phyloP scores from a whole-genome alignment of 1,140 invertebrate species.

The Limonius californicus region DNA sequence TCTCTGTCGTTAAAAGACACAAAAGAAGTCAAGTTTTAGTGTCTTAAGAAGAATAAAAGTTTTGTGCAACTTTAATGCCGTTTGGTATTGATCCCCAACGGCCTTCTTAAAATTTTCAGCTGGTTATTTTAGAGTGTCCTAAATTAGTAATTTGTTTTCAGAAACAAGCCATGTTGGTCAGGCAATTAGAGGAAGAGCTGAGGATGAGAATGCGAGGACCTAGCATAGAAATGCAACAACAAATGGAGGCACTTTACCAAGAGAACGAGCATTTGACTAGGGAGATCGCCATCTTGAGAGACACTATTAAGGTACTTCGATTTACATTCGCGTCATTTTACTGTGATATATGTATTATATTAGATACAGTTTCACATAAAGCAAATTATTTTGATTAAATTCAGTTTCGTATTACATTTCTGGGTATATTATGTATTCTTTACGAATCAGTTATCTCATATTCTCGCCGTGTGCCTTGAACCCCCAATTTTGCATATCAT shows the following conservation, averaged over 20 bases:
- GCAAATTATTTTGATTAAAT: too few species aligned
- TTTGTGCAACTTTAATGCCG: background rate
- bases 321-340: background rate
- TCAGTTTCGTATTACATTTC: too few species aligned
- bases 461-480: too few species aligned
- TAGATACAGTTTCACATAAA: too few species aligned
- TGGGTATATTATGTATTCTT: too few species aligned
- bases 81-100: background rate
- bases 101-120: background rate
- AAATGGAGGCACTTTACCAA: slow-evolving; percentile 85
- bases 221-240: slow-evolving; percentile 85
- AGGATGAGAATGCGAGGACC: slow-evolving; percentile 79
- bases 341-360: too few species aligned
- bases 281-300: slow-evolving; percentile 90
- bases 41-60: background rate
- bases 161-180: slow-evolving; percentile 94
- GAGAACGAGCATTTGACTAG: slow-evolving; percentile 94
- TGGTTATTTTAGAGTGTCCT: background rate
- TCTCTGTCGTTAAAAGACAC: background rate
- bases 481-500: too few species aligned
- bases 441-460: too few species aligned
- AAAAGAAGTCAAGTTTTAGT: background rate
- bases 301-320: slow-evolving; percentile 81
- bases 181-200: slow-evolving; percentile 90
- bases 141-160: slow-evolving; percentile 48